Conservation (phyloP, 2,113 vertebrate species). For the Astur gentilis region DNA sequence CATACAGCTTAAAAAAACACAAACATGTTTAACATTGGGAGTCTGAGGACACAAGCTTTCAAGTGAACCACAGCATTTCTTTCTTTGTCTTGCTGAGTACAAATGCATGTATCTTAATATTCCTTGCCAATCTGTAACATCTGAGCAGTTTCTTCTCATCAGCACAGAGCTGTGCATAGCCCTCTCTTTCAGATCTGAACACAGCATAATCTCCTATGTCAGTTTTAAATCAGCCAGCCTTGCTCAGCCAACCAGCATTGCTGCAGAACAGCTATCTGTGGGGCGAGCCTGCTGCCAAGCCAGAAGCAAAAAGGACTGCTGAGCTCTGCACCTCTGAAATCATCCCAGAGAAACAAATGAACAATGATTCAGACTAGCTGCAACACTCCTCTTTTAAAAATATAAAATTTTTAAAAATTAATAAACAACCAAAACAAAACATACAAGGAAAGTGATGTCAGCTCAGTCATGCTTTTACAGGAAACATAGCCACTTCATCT, state of each 20-base stretch:
- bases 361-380: background rate
- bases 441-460: background rate
- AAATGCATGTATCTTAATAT: background rate
- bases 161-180: background rate
- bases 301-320: background rate
- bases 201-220: background rate
- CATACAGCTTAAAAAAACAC: accelerated
- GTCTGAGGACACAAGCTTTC: background rate
- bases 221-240: background rate
- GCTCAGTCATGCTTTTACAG: background rate
- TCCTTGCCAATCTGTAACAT: background rate
- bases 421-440: background rate
- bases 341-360: background rate
- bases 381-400: background rate
- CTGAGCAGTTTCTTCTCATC: background rate
- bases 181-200: background rate
- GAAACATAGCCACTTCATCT: background rate
- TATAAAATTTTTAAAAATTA: background rate
- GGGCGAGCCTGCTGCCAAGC: background rate
- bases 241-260: background rate
- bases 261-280: background rate
- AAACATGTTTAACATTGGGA: accelerated
- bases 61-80: background rate
- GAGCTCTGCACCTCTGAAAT: background rate
- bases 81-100: background rate